Conservation (phyloP, 2,888 invertebrate genomes). For the Hesperia comma region DNA sequence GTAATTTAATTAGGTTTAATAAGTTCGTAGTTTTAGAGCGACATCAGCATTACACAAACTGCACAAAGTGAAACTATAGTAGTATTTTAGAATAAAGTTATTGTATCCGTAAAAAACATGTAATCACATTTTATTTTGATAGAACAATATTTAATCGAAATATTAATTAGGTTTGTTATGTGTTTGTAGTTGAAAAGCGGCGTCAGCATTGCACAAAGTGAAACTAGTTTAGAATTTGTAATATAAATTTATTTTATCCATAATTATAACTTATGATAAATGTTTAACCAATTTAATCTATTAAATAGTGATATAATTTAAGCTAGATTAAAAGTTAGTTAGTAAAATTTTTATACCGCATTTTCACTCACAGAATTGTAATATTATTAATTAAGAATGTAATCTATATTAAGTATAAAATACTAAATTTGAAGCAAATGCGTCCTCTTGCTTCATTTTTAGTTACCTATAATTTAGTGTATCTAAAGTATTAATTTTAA, state of each 20-base stretch:
- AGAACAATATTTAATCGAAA: background rate
- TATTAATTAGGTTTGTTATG: background rate
- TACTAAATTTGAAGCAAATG: constrained; percentile 67
- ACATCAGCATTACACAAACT: too few species aligned
- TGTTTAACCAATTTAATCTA: constrained; percentile 21
- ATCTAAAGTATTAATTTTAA: background rate
- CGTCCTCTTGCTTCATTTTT: constrained; percentile 78
- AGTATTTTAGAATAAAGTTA: too few species aligned
- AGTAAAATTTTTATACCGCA: constrained; percentile 61
- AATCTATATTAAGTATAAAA: constrained; percentile 24
- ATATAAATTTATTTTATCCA: constrained; percentile 30
- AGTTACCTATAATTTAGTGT: constrained; percentile 28
- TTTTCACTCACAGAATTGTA: constrained; percentile 63
- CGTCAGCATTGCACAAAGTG: constrained; percentile 72
- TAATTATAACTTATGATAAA: constrained; percentile 30
- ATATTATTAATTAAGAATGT: constrained; percentile 15
- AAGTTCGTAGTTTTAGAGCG: too few species aligned
- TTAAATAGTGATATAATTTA: constrained; percentile 15
- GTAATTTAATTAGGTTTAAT: too few species aligned
- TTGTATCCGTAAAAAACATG: too few species aligned
- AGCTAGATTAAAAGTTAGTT: constrained; percentile 19
- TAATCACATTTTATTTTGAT: background rate
- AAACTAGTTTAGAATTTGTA: constrained; percentile 38
- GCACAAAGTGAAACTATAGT: too few species aligned
- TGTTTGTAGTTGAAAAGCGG: constrained; percentile 1